Base-by-base conservation (phyloP, 2,888 invertebrate species). In the Phaonia tiefii region DNA sequence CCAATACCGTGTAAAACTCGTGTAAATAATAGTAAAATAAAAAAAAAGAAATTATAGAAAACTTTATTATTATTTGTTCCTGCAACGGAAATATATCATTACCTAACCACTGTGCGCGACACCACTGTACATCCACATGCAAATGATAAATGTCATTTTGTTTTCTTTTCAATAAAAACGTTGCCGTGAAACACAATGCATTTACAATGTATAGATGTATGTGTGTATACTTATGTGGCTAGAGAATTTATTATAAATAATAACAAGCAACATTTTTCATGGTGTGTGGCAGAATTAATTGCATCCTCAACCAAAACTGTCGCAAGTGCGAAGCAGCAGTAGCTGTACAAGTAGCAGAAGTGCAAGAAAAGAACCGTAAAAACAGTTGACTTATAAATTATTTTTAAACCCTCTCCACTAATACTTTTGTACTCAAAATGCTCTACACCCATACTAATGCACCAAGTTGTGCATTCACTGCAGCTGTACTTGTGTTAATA, bases 221-320 rank as follows among this genome's bases (percentile, higher is more conserved):
- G 22, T 26, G 51, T 37, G 17, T 5, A 51, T 69, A 4, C 11
- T 42, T 17, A 37, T 54, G 42, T 54, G 37, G 60, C 17, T 51
- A 2, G 22, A 42, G 22, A 26, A 51, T 54, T 42, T 63, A 22
- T 49, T 25, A 60, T 20, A 20, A 74, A 15, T 75, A 80, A 67
- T 67, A 66, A 71, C 37, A 74, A 77, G 69, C 71, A 69, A 39
- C 60, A 20, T 60, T 69, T 75, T 75, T 42, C 60, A 75, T 78
- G 78, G 42, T 75, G 75, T 63, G 39, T 22, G 60, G 46, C 75
- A 75, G 63, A 56, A 75, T 78, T 81, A 81, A 81, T 81, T 81
- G 78, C 72, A 81, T 81, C 71, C 63, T 39, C 54, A 20, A 37
- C 39, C 42, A 73, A 77, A 80, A 77, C 74, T 75, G 71, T 75